phyloP scores from a whole-genome alignment of 2,113 vertebrate species.

The Phasianus colchicus region DNA sequence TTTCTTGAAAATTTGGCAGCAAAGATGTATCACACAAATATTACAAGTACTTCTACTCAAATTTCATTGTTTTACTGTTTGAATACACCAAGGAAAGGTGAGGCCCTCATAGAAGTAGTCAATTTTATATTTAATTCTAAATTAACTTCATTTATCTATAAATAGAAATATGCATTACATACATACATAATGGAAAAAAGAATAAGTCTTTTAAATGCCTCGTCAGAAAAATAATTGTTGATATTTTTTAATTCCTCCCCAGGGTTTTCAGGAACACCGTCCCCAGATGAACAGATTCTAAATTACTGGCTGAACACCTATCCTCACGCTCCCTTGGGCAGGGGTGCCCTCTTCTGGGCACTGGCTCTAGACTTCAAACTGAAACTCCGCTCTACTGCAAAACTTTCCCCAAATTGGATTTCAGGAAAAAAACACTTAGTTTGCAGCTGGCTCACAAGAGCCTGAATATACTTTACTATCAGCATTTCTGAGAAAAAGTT shows the following conservation, averaged over 20 bases:
- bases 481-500: not conserved
- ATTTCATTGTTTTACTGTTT: not conserved
- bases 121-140: not conserved
- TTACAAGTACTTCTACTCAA: not conserved
- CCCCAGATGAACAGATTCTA: not conserved
- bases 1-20: not conserved
- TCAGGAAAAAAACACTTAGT: not conserved
- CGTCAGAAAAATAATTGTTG: not conserved
- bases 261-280: not conserved
- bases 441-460: not conserved
- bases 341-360: not conserved
- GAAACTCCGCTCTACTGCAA: not conserved
- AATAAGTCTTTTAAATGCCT: not conserved
- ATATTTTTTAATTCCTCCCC: not conserved
- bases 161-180: too few relatives aligned
- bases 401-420: accelerated
- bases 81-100: not conserved
- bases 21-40: too few relatives aligned
- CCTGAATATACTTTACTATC: not conserved
- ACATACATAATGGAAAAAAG: not conserved
- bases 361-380: not conserved
- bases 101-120: not conserved
- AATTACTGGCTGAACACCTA: accelerated
- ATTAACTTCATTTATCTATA: not conserved
- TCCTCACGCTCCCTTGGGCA: not conserved